Percentiles rank a stretch among this genome's conserved stretches.
These are phyloP conservation scores for Embidobia sp. DNA, from an alignment of 2,888 invertebrate species.

Conservation along the genomic window DNA sequence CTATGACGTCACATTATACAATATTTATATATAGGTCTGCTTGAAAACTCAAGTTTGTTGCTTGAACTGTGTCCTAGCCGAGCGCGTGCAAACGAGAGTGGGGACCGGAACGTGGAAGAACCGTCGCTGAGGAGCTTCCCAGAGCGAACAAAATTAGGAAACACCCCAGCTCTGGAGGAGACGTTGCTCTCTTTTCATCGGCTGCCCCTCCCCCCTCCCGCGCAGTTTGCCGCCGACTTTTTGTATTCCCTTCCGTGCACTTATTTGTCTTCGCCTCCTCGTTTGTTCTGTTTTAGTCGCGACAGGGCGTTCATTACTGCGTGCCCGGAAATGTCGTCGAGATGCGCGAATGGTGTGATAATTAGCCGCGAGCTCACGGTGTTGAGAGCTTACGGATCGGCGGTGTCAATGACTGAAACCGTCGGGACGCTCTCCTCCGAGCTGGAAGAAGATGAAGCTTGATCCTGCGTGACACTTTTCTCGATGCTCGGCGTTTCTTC, in stretches of 20 bases:
- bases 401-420: constrained; percentile 42
- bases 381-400: constrained; percentile 39
- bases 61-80: neutral
- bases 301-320: constrained; percentile 23
- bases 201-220: too few relatives aligned
- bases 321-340: constrained; percentile 25
- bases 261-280: constrained; percentile 8
- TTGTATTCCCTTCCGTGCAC: constrained; percentile 1
- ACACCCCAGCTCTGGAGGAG: neutral
- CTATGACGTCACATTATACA: constrained; percentile 1
- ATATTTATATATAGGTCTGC: neutral
- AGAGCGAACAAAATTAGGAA: neutral
- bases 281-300: neutral
- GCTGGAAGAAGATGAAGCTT: constrained; percentile 54
- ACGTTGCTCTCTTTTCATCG: constrained; percentile 8
- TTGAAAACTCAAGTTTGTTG: neutral
- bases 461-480: constrained; percentile 48
- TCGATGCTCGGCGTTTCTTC: constrained; percentile 20
- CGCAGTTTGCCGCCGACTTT: too few relatives aligned
- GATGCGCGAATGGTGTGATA: constrained; percentile 34
- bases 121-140: constrained; percentile 7
- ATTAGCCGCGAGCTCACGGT: constrained; percentile 38
- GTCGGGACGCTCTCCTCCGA: constrained; percentile 33
- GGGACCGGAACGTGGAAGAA: constrained; percentile 5
- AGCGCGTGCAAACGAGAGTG: neutral